Evolutionary conservation across 53 echinoderm and acorn worm species (phyloP), one percentile per base, ranked within the genome.

Genomic region (Stichopus horrens): DNA sequence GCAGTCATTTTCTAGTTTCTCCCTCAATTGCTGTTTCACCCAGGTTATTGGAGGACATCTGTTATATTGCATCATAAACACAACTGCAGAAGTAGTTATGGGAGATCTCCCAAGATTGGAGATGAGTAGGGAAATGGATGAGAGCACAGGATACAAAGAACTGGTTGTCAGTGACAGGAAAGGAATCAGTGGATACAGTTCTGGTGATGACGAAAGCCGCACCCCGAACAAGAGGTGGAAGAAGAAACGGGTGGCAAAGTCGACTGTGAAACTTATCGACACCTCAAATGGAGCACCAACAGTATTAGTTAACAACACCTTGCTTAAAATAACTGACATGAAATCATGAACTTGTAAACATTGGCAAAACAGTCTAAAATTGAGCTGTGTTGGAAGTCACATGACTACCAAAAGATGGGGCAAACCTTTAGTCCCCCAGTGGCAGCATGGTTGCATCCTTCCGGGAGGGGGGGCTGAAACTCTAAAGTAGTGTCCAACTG

Each of bases 31-130:
- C 37, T 37, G 37, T 37, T 65, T 63, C 20, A 16, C 22, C 7
- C 83, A 96, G 96, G 93, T 93, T 22, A 67, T 95, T 76, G 96
- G 96, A 21, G 96, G 96, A 16, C 96, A 96, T 66, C 92, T 96
- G 4, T 22, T 95, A 58, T 93, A 92, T 6, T 86, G 93, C 55
- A 92, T 92, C 57, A 89, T 94, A 3, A 95, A 93, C 79, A 95
- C 96, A 9, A 96, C 96, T 53, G 95, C 93, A 8, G 96, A 96
- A 83, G 87, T 96, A 18, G 83, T 96, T 51, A 71, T 96, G 53
- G 96, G 96, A 63, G 89, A 96, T 74, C 88, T 96, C 57, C 91
- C 91, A 52, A 68, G 63, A 18, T 19, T 96, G n/a, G 71, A 77
- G n/a, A 92, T 96, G 18, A 67, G 21, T 13, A 83, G 96, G 53